These are phyloP conservation scores for Acanthurus tractus DNA, from an alignment of 2,797 vertebrate species.

Conservation along the genomic window DNA sequence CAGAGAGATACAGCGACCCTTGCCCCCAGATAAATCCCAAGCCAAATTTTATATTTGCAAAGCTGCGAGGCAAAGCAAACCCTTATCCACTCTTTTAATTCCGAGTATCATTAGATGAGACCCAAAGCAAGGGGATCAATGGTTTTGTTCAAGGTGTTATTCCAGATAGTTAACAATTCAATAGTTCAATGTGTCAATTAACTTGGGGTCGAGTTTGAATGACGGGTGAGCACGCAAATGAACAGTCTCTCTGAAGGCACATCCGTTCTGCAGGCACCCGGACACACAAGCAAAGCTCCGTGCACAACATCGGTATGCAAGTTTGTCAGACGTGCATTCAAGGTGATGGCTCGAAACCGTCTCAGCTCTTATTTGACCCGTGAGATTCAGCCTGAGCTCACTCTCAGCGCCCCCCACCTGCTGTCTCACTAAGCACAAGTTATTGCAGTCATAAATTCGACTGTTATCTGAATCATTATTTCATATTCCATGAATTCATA, in stretches of 20 bases:
- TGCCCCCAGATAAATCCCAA: slow-evolving; percentile 57
- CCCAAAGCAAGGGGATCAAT: slow-evolving; percentile 33
- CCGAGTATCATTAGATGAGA: slow-evolving; percentile 33
- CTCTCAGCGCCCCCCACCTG: slow-evolving; percentile 10
- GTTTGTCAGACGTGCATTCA: slow-evolving; percentile 42
- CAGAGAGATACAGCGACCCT: slow-evolving; percentile 54
- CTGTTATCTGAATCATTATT: slow-evolving; percentile 74
- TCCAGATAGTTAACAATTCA: slow-evolving; percentile 40
- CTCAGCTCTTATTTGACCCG: slow-evolving; percentile 58
- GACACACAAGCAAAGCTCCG: slow-evolving; percentile 1
- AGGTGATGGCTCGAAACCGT: slow-evolving; percentile 55
- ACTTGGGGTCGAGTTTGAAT: neutral
- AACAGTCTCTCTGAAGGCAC: neutral
- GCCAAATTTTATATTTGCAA: slow-evolving; percentile 42
- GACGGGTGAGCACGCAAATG: neutral
- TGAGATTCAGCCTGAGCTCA: slow-evolving; percentile 39
- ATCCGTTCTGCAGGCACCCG: neutral
- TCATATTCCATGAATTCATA: slow-evolving; percentile 72
- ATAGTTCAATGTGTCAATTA: slow-evolving; percentile 26
- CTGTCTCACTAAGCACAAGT: slow-evolving; percentile 50
- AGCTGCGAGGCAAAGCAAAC: slow-evolving; percentile 25
- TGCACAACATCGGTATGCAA: slow-evolving; percentile 37
- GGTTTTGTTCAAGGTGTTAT: slow-evolving; percentile 40
- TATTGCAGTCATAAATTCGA: slow-evolving; percentile 64
- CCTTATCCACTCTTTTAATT: slow-evolving; percentile 43